These are phyloP conservation scores for Myiothlypis coronata DNA, from an alignment of 2,797 vertebrate genomes.

Conservation along the genomic window DNA sequence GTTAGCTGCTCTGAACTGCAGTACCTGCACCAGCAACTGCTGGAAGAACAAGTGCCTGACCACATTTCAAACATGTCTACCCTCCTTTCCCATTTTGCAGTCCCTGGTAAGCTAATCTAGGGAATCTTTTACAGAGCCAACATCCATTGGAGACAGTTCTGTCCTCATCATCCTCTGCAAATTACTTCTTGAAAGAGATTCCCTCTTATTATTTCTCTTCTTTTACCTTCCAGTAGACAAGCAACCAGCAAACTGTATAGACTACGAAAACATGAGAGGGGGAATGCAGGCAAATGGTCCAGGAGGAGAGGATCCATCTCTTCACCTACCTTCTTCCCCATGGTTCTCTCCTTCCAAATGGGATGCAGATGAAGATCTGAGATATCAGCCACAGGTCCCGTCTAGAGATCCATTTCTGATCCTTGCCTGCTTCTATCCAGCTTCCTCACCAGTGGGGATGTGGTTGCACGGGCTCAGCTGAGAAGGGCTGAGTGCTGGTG, in stretches of 20 bases:
- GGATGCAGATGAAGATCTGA: neutral
- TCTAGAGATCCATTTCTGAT: neutral
- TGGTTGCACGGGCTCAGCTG: fast-evolving
- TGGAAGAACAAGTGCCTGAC: neutral
- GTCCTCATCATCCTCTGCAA: neutral
- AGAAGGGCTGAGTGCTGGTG: neutral
- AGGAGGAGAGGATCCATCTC: neutral
- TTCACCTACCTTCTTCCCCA: neutral
- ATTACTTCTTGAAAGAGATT: neutral
- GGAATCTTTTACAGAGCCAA: neutral
- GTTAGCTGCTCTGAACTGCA: neutral
- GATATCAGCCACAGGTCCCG: neutral
- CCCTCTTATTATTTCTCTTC: neutral
- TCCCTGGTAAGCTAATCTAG: neutral
- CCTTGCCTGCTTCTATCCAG: neutral
- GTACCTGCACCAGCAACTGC: neutral
- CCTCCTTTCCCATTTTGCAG: neutral
- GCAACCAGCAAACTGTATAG: neutral
- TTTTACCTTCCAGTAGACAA: neutral
- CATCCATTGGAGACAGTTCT: neutral
- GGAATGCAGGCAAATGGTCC: neutral
- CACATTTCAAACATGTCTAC: neutral
- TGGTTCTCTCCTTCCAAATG: neutral
- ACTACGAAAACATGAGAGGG: neutral
- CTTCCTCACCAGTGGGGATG: neutral